These are phyloP conservation scores for Phengaris alcon DNA, from an alignment of 2,888 invertebrate species.

Conservation along the genomic window DNA sequence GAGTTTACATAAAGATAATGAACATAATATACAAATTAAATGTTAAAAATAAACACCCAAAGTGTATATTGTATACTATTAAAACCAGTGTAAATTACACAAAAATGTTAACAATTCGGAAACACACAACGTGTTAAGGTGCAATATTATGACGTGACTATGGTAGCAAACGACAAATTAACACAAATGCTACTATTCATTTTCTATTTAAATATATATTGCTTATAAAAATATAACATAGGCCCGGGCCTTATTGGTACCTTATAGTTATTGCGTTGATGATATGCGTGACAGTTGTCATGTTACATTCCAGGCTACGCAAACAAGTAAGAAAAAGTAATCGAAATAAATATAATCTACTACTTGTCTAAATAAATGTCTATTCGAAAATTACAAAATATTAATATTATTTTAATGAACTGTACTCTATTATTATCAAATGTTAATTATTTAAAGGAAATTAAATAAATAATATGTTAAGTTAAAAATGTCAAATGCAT, in stretches of 20 bases:
- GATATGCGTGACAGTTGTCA: too few species aligned
- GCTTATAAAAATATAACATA: slow-evolving; percentile 11
- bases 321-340: too few species aligned
- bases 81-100: slow-evolving; percentile 2
- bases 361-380: too few species aligned
- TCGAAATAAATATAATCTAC: too few species aligned
- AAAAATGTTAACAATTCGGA: background rate
- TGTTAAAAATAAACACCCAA: background rate
- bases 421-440: too few species aligned
- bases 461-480: too few species aligned
- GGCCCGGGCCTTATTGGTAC: background rate
- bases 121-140: background rate
- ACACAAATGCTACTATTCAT: background rate
- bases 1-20: background rate
- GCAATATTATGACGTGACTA: background rate
- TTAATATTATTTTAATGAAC: too few species aligned
- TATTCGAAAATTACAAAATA: too few species aligned
- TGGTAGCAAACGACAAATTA: background rate
- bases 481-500: too few species aligned
- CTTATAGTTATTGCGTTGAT: too few species aligned
- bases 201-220: background rate
- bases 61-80: background rate
- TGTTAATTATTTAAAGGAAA: too few species aligned
- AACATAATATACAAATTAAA: background rate
- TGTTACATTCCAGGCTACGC: too few species aligned